Evolutionary conservation across 2,888 invertebrate species (phyloP), one percentile per base, ranked within the genome.

Genomic region (Caenorhabditis zanzibari): DNA sequence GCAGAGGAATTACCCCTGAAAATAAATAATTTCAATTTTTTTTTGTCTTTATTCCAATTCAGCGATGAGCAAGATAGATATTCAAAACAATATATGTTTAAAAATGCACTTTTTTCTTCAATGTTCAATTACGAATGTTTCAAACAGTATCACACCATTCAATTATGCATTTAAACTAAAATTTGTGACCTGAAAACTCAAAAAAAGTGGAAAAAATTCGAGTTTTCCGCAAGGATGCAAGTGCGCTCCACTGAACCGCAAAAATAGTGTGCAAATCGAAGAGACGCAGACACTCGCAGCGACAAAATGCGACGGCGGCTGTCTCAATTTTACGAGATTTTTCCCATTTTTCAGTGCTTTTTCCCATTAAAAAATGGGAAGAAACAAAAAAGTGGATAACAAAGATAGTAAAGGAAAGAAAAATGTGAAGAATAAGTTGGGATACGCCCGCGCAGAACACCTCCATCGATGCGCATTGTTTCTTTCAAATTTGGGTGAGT

Each of bases 401-500:
- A 44, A 63, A 6, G 56, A 69, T 6, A 56, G 47, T 47, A 58
- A 47, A 41, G 63, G 56, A 32, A 49, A 77, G 59, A 77, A 77
- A 52, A 77, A 63, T 63, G 69, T 54, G 24, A 77, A 77, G 47
- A 77, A 77, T 26, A 80, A 80, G 38, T 28, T 41, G 28, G 83
- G 80, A 28, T 83, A 83, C 35, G 83, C 71, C 0, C 38, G 80
- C 52, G 83, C 80, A 3, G 75, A 49, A 14, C 83, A 83, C 41
- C 61, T 83, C 1, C 79, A 80, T 44, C 71, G 66, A 19, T 79
- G 79, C 41, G 83, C 83, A 14, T n/a, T 80, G 12, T 71, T 64
- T n/a, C 44, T 83, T 3, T 75, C 83, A 16, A 71, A 66, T 14
- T 56, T 80, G n/a, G 82, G 82, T 82, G 24, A 61, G 63, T 82